These are phyloP conservation scores for Villa cingulata DNA, from an alignment of 2,888 invertebrate species.

Conservation along the genomic window DNA sequence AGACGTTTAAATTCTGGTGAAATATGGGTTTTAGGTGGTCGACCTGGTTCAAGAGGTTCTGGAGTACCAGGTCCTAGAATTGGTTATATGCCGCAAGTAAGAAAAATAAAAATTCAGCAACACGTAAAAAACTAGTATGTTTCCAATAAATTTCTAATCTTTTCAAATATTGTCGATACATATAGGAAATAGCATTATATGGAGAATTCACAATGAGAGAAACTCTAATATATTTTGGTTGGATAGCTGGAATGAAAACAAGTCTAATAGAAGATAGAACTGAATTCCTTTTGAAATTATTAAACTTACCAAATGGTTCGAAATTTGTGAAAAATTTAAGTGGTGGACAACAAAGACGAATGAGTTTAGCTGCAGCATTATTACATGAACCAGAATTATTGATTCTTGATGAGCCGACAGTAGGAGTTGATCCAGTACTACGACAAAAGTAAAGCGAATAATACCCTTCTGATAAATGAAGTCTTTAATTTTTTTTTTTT, in stretches of 20 bases:
- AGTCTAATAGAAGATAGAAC: constrained; percentile 52
- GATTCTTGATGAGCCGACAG: constrained; percentile 87
- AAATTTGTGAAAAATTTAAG: constrained; percentile 66
- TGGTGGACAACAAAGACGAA: constrained; percentile 80
- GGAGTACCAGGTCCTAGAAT: constrained; percentile 81
- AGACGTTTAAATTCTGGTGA: constrained; percentile 66
- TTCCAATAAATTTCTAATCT: no score
- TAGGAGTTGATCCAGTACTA: constrained; percentile 82
- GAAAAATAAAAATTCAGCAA: no score
- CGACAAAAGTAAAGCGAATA: constrained; percentile 52
- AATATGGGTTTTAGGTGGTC: constrained; percentile 72
- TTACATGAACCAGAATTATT: constrained; percentile 79
- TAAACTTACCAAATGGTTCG: constrained; percentile 41
- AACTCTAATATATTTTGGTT: constrained; percentile 72
- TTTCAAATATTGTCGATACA: no score
- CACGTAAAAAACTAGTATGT: no score
- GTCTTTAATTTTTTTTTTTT: not conserved
- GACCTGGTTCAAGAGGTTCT: constrained; percentile 67
- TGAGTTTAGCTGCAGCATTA: constrained; percentile 77
- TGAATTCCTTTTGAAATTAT: constrained; percentile 55
- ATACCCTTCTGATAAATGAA: no score
- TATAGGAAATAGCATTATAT: constrained; percentile 59
- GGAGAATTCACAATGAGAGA: constrained; percentile 67
- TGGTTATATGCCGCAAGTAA: constrained; percentile 80
- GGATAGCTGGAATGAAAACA: constrained; percentile 62